A percentile compares a stretch with the other conserved stretches of the same genome.
Evolutionary conservation across 1,140 invertebrate species (phyloP).

Genomic region (Tetramorium simillimum): DNA sequence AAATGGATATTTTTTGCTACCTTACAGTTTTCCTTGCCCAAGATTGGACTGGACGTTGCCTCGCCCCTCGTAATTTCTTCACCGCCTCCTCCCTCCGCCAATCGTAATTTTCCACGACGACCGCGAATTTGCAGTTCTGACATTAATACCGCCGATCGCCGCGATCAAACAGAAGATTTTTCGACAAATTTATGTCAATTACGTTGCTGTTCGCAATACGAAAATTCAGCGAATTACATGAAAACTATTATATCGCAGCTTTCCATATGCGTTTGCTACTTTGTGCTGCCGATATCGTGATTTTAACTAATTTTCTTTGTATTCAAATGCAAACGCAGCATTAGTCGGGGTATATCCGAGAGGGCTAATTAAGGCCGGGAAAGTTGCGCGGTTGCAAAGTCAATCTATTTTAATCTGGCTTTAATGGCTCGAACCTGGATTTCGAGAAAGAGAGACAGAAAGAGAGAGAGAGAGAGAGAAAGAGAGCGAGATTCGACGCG

Average conservation of each 20-base stretch:
- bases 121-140: not conserved
- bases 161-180: not conserved
- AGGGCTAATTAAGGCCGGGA: not conserved
- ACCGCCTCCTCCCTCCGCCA: not conserved
- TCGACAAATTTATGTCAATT: not conserved
- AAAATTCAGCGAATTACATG: not conserved
- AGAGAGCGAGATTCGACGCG: not conserved
- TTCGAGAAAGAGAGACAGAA: not conserved
- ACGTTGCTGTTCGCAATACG: not conserved
- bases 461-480: not conserved
- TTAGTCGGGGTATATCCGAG: not conserved
- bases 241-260: not conserved
- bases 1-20: slow-evolving; percentile 36
- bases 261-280: not conserved
- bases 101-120: not conserved
- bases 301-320: not conserved
- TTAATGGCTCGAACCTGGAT: slow-evolving; percentile 31
- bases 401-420: slow-evolving; percentile 58
- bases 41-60: not conserved
- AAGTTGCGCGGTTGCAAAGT: slow-evolving; percentile 37
- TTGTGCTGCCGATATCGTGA: not conserved
- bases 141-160: not conserved
- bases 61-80: not conserved
- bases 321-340: not conserved
- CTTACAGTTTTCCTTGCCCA: not conserved